A percentile compares a stretch with the other conserved stretches of the same genome.
Conservation (phyloP, 2,113 vertebrate genomes). For the Brachypodius melanocephalos region DNA sequence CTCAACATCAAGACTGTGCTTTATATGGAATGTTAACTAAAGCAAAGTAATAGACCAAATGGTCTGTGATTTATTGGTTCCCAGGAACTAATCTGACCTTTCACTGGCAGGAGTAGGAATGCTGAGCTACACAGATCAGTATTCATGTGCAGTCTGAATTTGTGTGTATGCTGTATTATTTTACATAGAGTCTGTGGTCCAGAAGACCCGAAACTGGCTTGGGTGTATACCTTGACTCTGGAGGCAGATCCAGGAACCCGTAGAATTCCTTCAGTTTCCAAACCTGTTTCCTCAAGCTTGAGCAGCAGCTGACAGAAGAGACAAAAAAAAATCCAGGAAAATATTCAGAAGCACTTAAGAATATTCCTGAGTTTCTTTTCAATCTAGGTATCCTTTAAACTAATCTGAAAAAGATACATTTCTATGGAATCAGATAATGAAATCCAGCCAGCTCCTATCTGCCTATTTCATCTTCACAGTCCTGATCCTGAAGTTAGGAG, state of each 20-base stretch:
- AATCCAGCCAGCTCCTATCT: background rate
- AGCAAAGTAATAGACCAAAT: background rate
- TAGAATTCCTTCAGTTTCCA: slow-evolving; percentile 95
- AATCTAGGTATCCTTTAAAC: background rate
- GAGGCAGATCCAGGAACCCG: slow-evolving; percentile 91
- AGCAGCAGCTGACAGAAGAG: slow-evolving; percentile 79
- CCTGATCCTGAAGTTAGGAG: background rate
- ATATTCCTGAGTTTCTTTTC: background rate
- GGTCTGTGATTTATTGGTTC: slow-evolving; percentile 18
- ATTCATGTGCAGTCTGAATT: background rate
- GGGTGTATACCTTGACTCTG: slow-evolving; percentile 85
- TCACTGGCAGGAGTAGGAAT: background rate
- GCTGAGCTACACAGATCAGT: background rate
- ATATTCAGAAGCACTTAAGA: background rate
- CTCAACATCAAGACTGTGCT: background rate
- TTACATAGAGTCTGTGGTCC: background rate
- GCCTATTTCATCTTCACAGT: background rate
- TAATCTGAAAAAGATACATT: background rate
- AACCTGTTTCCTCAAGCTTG: slow-evolving; percentile 88
- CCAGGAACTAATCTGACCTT: slow-evolving; percentile 31
- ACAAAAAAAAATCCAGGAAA: background rate
- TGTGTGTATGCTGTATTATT: background rate
- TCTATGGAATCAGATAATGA: background rate
- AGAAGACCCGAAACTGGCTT: background rate
- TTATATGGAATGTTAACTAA: slow-evolving; percentile 13